Evolutionary conservation across 2,888 invertebrate genomes (phyloP).

Genomic region (Magallana nippona): DNA sequence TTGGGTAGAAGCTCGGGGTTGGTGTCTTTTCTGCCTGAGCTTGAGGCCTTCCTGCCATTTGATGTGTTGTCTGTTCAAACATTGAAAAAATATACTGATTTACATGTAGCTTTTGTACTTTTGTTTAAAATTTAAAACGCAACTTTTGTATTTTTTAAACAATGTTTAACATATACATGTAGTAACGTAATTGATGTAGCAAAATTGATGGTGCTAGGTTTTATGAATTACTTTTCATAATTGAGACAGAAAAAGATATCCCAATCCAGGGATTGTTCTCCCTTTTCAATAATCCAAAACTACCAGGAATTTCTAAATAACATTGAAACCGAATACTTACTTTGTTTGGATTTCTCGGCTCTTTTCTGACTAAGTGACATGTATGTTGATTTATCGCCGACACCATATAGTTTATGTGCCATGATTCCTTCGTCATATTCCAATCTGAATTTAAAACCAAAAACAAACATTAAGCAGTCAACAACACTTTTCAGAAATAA

Average conservation of each 20-base stretch:
- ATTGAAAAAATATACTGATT: neutral
- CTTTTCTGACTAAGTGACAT: slow-evolving; percentile 62
- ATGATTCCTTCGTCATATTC: slow-evolving; percentile 62
- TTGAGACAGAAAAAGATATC: too few relatives aligned
- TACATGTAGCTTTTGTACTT: too few relatives aligned
- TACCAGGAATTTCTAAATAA: too few relatives aligned
- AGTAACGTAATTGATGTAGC: too few relatives aligned
- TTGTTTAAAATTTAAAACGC: too few relatives aligned
- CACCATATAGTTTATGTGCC: slow-evolving; percentile 66
- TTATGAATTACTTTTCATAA: too few relatives aligned
- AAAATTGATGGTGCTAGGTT: too few relatives aligned
- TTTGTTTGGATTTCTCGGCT: slow-evolving; percentile 52
- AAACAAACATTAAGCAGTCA: neutral
- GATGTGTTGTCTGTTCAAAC: neutral
- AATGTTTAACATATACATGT: too few relatives aligned
- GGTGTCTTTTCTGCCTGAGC: neutral
- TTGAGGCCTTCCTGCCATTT: slow-evolving; percentile 8
- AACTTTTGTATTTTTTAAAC: too few relatives aligned
- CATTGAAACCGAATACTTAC: neutral
- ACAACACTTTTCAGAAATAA: neutral
- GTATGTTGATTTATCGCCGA: slow-evolving; percentile 60
- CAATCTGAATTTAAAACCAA: slow-evolving; percentile 54
- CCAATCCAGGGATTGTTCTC: too few relatives aligned
- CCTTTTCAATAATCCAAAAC: too few relatives aligned
- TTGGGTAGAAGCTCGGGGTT: slow-evolving; percentile 39